phyloP scores from a whole-genome alignment of 2,113 vertebrate genomes.

The Danio rerio region GRCz12tu NC_133178.1:26225501-26226000 shows the following conservation, averaged over 20 bases:
- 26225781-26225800: too few relatives aligned
- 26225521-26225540: constrained; percentile 27
- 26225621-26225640: neutral
- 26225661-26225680: too few relatives aligned
- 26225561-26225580: constrained; percentile 50
- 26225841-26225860: too few relatives aligned
- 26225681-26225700: too few relatives aligned
- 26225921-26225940: neutral
- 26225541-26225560: constrained; percentile 23
- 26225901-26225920: neutral
- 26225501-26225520: constrained; percentile 49
- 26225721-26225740: neutral
- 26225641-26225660: too few relatives aligned
- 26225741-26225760: too few relatives aligned
- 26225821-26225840: too few relatives aligned
- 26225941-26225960: neutral
- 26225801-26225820: too few relatives aligned
- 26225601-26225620: neutral
- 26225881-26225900: too few relatives aligned
- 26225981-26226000: neutral
- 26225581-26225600: constrained; percentile 9
- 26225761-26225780: too few relatives aligned
- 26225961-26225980: neutral
- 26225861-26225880: too few relatives aligned
- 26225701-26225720: neutral